Conservation (phyloP, 2,797 vertebrate species). For the Aldrovandia affinis region DNA sequence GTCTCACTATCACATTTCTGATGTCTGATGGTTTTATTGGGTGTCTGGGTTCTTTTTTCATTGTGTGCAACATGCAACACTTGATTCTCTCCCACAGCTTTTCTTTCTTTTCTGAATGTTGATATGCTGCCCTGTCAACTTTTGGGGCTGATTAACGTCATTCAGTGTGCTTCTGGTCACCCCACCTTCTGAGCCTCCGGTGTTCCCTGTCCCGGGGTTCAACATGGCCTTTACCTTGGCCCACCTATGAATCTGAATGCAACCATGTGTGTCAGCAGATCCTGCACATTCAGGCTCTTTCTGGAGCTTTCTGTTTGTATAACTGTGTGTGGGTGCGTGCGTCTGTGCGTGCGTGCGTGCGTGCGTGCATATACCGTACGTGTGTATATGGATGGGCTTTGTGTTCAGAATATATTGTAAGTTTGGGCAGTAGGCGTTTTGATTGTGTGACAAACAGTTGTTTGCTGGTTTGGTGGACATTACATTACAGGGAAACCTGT, state of each 20-base stretch:
- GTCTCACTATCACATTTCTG: no score
- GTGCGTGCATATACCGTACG: not conserved
- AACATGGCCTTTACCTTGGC: not conserved
- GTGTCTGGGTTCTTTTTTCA: not conserved
- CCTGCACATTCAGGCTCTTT: not conserved
- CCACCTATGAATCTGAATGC: not conserved
- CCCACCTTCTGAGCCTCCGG: not conserved
- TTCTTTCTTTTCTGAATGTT: not conserved
- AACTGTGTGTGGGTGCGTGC: not conserved
- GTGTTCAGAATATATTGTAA: no score
- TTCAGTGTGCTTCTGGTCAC: not conserved
- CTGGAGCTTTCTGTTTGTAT: slow-evolving; percentile 16
- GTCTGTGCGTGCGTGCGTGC: slow-evolving; percentile 3
- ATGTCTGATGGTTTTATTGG: no score
- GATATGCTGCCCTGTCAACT: not conserved
- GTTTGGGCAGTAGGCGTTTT: no score
- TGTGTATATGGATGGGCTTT: not conserved
- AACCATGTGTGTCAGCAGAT: not conserved
- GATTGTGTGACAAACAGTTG: no score
- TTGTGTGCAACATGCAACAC: not conserved
- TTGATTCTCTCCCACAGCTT: no score
- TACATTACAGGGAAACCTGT: no score
- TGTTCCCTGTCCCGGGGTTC: not conserved
- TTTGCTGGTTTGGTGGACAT: no score
- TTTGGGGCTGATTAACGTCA: not conserved